Conservation (phyloP, 2,888 invertebrate genomes). For the Tetragonisca angustula region DNA sequence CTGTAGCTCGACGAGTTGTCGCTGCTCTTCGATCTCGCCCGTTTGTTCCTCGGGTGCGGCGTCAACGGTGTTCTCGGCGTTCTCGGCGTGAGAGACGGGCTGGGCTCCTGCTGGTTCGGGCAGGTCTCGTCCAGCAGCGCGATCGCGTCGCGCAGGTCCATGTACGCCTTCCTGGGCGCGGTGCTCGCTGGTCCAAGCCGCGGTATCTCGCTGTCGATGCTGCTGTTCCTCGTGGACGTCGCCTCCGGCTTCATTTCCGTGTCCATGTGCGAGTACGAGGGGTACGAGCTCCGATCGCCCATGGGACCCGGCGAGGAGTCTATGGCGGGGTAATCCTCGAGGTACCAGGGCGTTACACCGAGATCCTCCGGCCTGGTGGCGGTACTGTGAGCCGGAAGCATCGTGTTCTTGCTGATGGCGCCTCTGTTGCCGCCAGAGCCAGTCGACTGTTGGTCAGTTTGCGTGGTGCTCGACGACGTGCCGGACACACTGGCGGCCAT, state of each 20-base stretch:
- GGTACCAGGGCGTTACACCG: constrained; percentile 79
- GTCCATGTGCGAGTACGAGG: constrained; percentile 68
- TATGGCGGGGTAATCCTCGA: constrained; percentile 66
- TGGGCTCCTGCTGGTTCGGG: constrained; percentile 79
- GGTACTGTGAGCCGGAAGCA: constrained; percentile 68
- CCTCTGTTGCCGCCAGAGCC: constrained; percentile 40
- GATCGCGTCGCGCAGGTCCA: constrained; percentile 81
- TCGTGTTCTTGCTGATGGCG: constrained; percentile 59
- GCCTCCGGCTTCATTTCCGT: constrained; percentile 68
- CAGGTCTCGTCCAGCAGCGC: constrained; percentile 82
- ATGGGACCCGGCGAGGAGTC: constrained; percentile 64
- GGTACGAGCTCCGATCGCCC: constrained; percentile 77
- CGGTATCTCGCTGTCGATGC: constrained; percentile 76
- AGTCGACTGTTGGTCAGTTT: constrained; percentile 40
- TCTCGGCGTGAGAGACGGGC: constrained; percentile 80
- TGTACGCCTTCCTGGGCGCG: constrained; percentile 79
- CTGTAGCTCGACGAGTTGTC: constrained; percentile 82
- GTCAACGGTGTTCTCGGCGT: constrained; percentile 81
- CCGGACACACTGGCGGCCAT: constrained; percentile 37
- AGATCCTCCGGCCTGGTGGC: constrained; percentile 79
- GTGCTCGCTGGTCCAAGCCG: constrained; percentile 17
- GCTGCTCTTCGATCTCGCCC: constrained; percentile 82
- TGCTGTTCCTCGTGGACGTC: constrained; percentile 76
- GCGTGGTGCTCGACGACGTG: constrained; percentile 39
- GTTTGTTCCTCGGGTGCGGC: constrained; percentile 77